Percentiles rank a stretch among this genome's conserved stretches.
phyloP scores from a whole-genome alignment of 2,113 vertebrate genomes.

The Okapia johnstoni region DNA sequence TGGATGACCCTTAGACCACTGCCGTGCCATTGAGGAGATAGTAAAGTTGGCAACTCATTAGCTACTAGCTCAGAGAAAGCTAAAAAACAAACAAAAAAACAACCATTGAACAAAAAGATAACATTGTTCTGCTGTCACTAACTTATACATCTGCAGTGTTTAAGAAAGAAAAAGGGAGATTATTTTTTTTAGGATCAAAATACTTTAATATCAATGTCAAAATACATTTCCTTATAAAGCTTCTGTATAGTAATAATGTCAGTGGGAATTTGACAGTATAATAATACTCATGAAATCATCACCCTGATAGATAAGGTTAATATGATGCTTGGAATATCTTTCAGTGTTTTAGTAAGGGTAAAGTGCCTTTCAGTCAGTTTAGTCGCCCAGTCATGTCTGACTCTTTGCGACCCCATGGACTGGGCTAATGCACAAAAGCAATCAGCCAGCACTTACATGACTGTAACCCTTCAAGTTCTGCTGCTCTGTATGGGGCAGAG shows the following conservation, averaged over 20 bases:
- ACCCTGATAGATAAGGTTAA: conserved; percentile 86
- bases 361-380: conserved; percentile 76
- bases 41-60: background rate
- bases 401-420: background rate
- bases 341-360: conserved; percentile 83
- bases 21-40: background rate
- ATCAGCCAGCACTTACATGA: conserved; percentile 67
- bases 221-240: conserved; percentile 94
- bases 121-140: background rate
- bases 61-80: background rate
- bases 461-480: conserved; percentile 82
- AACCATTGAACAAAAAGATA: background rate
- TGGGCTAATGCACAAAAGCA: conserved; percentile 74
- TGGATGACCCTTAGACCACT: background rate
- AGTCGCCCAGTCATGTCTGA: background rate
- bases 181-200: conserved; percentile 86
- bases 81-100: background rate
- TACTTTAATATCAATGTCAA: conserved; percentile 99
- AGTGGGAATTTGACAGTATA: conserved; percentile 88
- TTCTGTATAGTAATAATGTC: conserved; percentile 90
- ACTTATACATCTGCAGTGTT: background rate
- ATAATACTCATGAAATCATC: conserved; percentile 84
- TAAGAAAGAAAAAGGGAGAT: background rate
- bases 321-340: conserved; percentile 83
- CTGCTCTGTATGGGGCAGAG: conserved; percentile 39